These are phyloP conservation scores for Psittacula echo DNA, from an alignment of 2,797 vertebrate species.

Conservation along the genomic window DNA sequence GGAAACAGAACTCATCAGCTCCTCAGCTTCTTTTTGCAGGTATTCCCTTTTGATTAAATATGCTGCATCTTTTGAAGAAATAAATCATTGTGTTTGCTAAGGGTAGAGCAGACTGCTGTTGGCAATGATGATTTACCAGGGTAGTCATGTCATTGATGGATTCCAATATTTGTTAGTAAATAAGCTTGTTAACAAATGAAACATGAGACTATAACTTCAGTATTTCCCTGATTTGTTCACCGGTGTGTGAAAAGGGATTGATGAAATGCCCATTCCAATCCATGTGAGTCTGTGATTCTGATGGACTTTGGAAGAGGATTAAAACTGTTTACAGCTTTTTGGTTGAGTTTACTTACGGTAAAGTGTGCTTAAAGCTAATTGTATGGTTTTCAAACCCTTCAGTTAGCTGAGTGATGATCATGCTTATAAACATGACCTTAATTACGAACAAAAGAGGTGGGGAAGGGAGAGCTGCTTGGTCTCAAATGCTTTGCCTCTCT, in stretches of 20 bases:
- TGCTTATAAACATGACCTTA: background rate
- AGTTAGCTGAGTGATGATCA: background rate
- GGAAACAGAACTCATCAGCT: background rate
- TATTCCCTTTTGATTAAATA: background rate
- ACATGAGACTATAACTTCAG: background rate
- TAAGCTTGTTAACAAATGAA: conserved; percentile 8
- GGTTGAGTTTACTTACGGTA: background rate
- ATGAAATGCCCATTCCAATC: background rate
- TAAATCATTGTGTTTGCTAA: background rate
- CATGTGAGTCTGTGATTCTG: background rate
- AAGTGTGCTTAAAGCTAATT: background rate
- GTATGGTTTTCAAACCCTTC: background rate
- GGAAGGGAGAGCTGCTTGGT: background rate
- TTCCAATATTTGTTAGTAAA: background rate
- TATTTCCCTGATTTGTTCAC: background rate
- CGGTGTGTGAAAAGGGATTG: background rate
- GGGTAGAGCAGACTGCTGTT: background rate
- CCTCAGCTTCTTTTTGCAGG: background rate
- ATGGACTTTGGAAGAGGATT: background rate
- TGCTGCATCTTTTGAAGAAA: background rate
- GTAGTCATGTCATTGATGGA: background rate
- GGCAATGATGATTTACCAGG: background rate
- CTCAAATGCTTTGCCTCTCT: background rate
- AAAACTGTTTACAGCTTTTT: background rate
- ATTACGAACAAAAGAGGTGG: background rate